Evolutionary conservation across 2,113 vertebrate species (phyloP).

Genomic region (Psittacula cyanocephala): DNA sequence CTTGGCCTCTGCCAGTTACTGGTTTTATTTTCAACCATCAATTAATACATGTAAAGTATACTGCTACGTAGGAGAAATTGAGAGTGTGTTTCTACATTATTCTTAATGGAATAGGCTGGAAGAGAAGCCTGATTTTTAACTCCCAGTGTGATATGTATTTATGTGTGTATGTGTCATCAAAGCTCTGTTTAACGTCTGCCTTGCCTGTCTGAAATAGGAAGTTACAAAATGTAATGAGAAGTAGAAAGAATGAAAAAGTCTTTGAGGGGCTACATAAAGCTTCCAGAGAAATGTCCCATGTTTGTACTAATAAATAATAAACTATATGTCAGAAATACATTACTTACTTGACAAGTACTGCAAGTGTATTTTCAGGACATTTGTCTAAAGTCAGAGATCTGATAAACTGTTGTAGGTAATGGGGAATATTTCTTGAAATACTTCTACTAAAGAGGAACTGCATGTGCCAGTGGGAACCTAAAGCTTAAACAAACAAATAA

Average conservation of each 20-base stretch:
- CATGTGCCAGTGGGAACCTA: neutral
- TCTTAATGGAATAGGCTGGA: constrained; percentile 55
- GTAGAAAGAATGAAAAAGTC: neutral
- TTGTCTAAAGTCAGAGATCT: neutral
- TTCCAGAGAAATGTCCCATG: neutral
- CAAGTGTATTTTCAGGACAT: neutral
- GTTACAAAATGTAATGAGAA: neutral
- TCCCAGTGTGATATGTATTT: constrained; percentile 25
- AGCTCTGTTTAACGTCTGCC: constrained; percentile 1
- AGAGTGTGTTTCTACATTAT: neutral
- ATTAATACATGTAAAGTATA: neutral
- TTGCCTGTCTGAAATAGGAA: constrained; percentile 4
- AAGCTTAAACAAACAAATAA: neutral
- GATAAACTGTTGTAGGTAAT: neutral
- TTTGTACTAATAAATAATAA: neutral
- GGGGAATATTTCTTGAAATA: neutral
- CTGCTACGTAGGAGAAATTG: neutral
- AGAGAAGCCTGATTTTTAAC: constrained; percentile 41
- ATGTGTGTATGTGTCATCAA: neutral
- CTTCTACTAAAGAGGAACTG: neutral
- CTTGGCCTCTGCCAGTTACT: neutral
- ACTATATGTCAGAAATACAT: neutral
- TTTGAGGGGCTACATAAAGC: neutral
- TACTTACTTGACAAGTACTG: neutral
- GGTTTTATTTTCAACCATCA: neutral